A percentile compares a stretch with the other conserved stretches of the same genome.
phyloP scores from a whole-genome alignment of 2,888 invertebrate species.

The Boloria euphrosyne region DNA sequence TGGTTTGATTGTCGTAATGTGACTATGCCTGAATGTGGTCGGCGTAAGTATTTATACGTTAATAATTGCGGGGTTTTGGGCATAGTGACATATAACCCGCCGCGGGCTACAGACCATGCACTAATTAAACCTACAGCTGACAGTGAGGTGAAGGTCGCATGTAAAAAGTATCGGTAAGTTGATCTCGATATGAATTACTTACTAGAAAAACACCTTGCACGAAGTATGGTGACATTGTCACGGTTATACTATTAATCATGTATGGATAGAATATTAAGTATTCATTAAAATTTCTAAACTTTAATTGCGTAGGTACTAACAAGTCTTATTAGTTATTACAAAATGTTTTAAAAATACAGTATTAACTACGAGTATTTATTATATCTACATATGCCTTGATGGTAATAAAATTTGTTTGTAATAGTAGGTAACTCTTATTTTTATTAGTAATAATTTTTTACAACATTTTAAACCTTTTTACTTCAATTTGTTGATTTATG shows the following conservation, averaged over 20 bases:
- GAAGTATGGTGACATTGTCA: constrained; percentile 5
- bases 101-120: constrained; percentile 43
- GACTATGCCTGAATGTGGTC: constrained; percentile 56
- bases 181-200: constrained; percentile 16
- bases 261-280: background rate
- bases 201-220: constrained; percentile 15
- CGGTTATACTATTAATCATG: background rate
- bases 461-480: no score
- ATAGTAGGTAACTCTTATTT: no score
- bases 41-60: constrained; percentile 64
- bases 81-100: constrained; percentile 45
- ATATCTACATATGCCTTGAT: no score
- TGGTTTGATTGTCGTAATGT: constrained; percentile 52
- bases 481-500: no score
- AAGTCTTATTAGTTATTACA: no score
- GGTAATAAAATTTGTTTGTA: no score
- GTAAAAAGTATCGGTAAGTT: constrained; percentile 19
- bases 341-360: no score
- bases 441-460: no score
- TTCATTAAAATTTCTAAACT: no score
- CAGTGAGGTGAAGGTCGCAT: constrained; percentile 55
- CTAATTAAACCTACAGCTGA: constrained; percentile 48
- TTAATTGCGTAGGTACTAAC: no score
- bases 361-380: no score
- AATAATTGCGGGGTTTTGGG: constrained; percentile 46